Base-by-base conservation (phyloP, 2,113 vertebrate genomes). In the Macquaria ambigua region DNA sequence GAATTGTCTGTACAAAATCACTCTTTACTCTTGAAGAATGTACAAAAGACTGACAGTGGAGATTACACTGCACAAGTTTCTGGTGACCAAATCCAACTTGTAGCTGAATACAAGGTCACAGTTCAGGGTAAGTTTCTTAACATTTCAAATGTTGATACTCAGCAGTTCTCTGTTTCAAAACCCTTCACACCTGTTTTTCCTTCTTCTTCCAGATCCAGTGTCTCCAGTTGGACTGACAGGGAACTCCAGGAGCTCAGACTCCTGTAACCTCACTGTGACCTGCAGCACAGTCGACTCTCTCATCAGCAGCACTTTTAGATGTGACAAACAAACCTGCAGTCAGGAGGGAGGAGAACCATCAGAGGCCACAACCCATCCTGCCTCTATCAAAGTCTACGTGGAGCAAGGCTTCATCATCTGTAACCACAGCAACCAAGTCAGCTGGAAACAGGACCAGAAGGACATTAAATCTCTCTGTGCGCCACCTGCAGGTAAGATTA, bases 381-480 rank as follows among this genome's bases (percentile, higher is more conserved):
- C 62, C 5, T 63, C 15, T 62, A 1, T 91, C 10, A 4, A 0
- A 0, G 31, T 83, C 48, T 18, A 71, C 77, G 16, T 71, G 64
- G 8, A 0, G 1, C 28, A 63, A 59, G 0, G 0, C 31, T 18
- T 11, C 18, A 67, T 90, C 62, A 53, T 76, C 39, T 92, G 91
- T 84, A 82, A 84, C 72, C 85, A 92, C 14, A 89, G 87, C 63
- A 92, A 92, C 79, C 2, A 71, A 1, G 76, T 92, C 34, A 87
- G 75, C 28, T 31, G 28, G 28, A 31, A 31, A 31, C 82, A 31
- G 59, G 81, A 46, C 0, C 0, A 31, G 28, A 0, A 68, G 0
- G 25, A 41, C 1, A 48, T 0, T 0, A 31, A 31, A 31, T 31
- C 28, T 31, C 1, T 31, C 28, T 31, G 28, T 31, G 28, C 28